These are phyloP conservation scores for Callyntrura sp. DNA, from an alignment of 2,888 invertebrate species.

Conservation along the genomic window DNA sequence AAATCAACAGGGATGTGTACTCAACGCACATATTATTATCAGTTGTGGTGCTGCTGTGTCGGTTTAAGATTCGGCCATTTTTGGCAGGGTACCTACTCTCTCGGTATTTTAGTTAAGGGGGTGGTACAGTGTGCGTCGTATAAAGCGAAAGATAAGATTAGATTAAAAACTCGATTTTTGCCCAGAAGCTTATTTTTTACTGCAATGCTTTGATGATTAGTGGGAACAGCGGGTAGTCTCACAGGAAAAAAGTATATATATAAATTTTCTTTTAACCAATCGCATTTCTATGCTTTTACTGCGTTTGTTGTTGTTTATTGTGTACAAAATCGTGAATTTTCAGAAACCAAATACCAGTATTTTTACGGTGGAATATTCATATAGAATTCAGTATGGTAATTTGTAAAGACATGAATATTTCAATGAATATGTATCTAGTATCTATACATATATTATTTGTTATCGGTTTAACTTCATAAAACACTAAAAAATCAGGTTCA, in stretches of 20 bases:
- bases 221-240: slow-evolving; percentile 71
- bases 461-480: slow-evolving; percentile 54
- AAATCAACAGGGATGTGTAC: slow-evolving; percentile 35
- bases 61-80: slow-evolving; percentile 7
- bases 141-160: slow-evolving; percentile 18
- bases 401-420: slow-evolving; percentile 27
- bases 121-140: not conserved
- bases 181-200: slow-evolving; percentile 71
- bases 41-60: not conserved
- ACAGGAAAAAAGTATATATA: slow-evolving; percentile 19
- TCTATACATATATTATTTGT: slow-evolving; percentile 5
- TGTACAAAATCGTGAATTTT: slow-evolving; percentile 49
- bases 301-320: slow-evolving; percentile 22
- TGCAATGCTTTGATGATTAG: slow-evolving; percentile 71
- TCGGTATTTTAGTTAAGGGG: slow-evolving; percentile 4
- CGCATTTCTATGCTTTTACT: not conserved
- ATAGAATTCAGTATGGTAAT: slow-evolving; percentile 3
- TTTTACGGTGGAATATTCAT: not conserved
- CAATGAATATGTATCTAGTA: slow-evolving; percentile 18
- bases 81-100: not conserved
- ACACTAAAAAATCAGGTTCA: slow-evolving; percentile 61
- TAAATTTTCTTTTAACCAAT: not conserved
- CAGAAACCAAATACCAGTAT: slow-evolving; percentile 22
- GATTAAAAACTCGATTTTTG: slow-evolving; percentile 70
- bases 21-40: not conserved